These are phyloP conservation scores for Muschampia plurimacula DNA, from an alignment of 2,888 invertebrate genomes.

Conservation along the genomic window DNA sequence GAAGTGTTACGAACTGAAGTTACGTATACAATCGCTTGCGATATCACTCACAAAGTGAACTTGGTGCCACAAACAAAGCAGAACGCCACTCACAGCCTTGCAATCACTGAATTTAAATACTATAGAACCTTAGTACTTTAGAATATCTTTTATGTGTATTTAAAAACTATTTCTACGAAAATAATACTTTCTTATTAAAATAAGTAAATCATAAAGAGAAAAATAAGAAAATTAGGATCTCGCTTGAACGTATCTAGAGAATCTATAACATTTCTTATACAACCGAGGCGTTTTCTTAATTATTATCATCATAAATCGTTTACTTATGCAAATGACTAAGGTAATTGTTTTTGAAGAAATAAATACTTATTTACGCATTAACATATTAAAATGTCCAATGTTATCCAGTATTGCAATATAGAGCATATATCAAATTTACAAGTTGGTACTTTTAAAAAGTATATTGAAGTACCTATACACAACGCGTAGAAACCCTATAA, in stretches of 20 bases:
- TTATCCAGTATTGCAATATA: neutral
- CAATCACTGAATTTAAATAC: neutral
- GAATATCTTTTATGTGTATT: neutral
- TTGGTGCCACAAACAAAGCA: constrained; percentile 32
- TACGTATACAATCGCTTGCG: constrained; percentile 14
- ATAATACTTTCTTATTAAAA: neutral
- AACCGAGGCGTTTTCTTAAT: neutral
- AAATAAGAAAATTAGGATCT: constrained; percentile 44
- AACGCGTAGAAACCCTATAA: neutral
- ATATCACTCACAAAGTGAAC: constrained; percentile 21
- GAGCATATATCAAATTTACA: neutral
- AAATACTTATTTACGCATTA: neutral
- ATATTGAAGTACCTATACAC: neutral
- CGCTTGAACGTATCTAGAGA: constrained; percentile 51
- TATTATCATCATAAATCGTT: constrained; percentile 12
- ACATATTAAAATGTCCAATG: neutral
- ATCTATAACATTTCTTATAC: constrained; percentile 48
- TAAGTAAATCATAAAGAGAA: neutral
- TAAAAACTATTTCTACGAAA: neutral
- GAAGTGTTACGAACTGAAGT: constrained; percentile 33
- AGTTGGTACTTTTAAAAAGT: too few relatives aligned
- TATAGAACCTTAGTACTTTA: neutral
- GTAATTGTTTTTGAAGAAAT: constrained; percentile 4
- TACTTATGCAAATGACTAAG: constrained; percentile 17
- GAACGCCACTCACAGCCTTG: neutral